Percentiles rank a stretch among this genome's conserved stretches.
These are phyloP conservation scores for Eubucco bourcierii DNA, from an alignment of 2,113 vertebrate species.

Conservation along the genomic window DNA sequence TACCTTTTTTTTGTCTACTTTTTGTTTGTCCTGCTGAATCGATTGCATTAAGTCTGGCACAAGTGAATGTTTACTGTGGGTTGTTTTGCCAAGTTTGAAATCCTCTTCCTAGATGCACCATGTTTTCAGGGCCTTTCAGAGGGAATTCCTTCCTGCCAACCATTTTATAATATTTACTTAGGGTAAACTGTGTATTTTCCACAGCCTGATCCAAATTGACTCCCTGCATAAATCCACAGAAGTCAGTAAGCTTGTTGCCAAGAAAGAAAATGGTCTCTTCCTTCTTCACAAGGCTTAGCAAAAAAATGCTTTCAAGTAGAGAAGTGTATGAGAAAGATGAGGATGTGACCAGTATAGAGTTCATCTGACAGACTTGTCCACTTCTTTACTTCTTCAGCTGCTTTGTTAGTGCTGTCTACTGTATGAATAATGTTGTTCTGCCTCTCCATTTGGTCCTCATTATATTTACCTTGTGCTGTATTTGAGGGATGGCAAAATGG, in stretches of 20 bases:
- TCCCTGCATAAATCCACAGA: background rate
- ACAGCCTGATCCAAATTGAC: background rate
- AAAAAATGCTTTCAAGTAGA: background rate
- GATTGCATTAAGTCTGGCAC: background rate
- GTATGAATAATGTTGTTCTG: background rate
- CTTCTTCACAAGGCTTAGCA: background rate
- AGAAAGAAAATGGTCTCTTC: background rate
- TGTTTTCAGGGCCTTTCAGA: background rate
- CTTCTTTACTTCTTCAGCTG: background rate
- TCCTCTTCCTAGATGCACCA: background rate
- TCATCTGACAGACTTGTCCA: background rate
- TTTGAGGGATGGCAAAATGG: background rate
- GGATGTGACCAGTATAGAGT: background rate
- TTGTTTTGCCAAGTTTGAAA: background rate
- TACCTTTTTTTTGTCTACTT: too few relatives aligned
- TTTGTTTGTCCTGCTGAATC: background rate
- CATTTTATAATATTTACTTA: background rate
- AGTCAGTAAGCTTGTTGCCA: background rate
- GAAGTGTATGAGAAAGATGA: background rate
- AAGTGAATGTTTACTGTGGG: background rate
- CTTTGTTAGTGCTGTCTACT: background rate
- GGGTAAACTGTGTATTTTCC: background rate
- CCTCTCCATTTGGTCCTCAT: background rate
- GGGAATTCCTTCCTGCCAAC: constrained; percentile 3
- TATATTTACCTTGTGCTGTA: background rate